phyloP scores from a whole-genome alignment of 1,140 invertebrate genomes.

The Aphelinus atriplicis region DNA sequence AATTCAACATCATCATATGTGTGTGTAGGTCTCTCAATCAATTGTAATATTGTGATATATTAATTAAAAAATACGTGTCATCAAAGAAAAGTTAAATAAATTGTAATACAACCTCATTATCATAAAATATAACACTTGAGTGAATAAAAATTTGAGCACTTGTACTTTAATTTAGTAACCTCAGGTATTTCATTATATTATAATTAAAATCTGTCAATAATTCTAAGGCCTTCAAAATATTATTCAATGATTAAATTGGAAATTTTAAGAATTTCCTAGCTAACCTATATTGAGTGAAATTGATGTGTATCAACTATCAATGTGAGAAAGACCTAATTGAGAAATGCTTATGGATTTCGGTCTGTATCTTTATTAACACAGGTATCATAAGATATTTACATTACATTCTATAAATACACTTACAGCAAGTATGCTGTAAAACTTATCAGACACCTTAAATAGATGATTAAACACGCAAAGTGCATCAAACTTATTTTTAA shows the following conservation, averaged over 20 bases:
- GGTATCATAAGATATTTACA: conserved; percentile 37
- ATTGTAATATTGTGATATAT: not conserved
- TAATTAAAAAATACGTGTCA: not conserved
- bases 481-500: conserved; percentile 4
- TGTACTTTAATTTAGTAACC: conserved; percentile 12
- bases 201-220: conserved; percentile 13
- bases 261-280: too few species aligned
- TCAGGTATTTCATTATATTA: conserved; percentile 29
- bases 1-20: too few species aligned
- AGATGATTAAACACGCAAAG: conserved; percentile 27
- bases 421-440: conserved; percentile 19
- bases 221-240: too few species aligned
- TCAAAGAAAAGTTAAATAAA: not conserved
- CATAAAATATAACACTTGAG: not conserved
- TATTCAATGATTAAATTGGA: too few species aligned
- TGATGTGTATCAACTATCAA: too few species aligned
- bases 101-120: not conserved
- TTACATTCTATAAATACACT: conserved; percentile 33
- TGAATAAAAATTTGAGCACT: not conserved
- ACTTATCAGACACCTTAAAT: conserved; percentile 11
- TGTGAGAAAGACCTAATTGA: conserved; percentile 16
- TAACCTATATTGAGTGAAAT: too few species aligned
- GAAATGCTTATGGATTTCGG: conserved; percentile 21
- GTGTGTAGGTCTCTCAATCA: too few species aligned
- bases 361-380: conserved; percentile 38